phyloP scores from a whole-genome alignment of 2,113 vertebrate species.

The Amblyornis subalaris region DNA sequence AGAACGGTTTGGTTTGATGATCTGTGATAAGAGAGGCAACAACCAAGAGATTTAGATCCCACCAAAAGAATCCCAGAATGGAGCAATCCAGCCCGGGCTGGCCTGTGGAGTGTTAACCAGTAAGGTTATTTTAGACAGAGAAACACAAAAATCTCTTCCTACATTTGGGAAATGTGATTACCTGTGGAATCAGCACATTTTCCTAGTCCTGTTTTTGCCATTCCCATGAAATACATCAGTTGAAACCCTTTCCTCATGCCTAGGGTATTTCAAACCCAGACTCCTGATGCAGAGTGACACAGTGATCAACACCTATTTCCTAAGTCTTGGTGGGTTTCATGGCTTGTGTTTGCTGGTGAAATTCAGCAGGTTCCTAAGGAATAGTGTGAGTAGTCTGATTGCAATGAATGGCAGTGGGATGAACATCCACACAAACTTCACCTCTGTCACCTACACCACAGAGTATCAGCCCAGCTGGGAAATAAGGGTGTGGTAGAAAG shows the following conservation, averaged over 20 bases:
- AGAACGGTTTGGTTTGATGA: not conserved
- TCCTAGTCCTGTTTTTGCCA: no score
- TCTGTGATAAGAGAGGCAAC: not conserved
- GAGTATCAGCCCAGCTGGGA: not conserved
- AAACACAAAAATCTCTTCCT: not conserved
- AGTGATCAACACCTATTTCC: not conserved
- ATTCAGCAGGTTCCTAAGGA: not conserved
- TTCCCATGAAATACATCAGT: not conserved
- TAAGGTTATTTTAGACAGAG: fast-evolving
- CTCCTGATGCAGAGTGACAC: not conserved
- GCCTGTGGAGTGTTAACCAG: fast-evolving
- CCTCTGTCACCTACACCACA: not conserved
- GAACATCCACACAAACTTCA: not conserved
- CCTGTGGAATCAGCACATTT: fast-evolving
- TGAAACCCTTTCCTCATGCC: not conserved
- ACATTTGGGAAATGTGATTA: not conserved
- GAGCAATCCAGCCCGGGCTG: not conserved
- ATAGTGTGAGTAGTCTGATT: not conserved
- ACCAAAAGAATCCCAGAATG: not conserved
- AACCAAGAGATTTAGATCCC: not conserved
- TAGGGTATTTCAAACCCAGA: not conserved
- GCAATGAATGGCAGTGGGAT: not conserved
- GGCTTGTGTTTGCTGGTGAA: not conserved
- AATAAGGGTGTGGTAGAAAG: no score
- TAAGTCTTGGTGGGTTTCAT: not conserved